phyloP scores from a whole-genome alignment of 2,797 vertebrate genomes.

The Coendou prehensilis region DNA sequence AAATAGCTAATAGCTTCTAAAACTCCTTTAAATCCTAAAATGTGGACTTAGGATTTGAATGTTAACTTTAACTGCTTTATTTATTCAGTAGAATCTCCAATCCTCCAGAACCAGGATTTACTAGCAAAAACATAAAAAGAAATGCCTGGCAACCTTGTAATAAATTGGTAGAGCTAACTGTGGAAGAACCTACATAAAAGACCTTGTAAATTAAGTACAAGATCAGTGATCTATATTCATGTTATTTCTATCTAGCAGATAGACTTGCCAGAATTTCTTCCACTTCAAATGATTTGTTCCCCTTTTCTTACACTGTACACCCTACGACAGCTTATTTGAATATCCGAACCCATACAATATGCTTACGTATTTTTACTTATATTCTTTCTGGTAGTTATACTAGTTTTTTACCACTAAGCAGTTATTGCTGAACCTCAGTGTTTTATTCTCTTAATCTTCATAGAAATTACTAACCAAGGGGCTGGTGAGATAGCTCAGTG shows the following conservation, averaged over 20 bases:
- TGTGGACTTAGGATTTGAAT: neutral
- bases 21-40: neutral
- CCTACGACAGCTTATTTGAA: slow-evolving; percentile 54
- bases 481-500: too few species aligned
- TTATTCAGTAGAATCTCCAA: neutral
- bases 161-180: neutral
- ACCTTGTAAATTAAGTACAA: slow-evolving; percentile 50
- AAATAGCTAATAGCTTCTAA: neutral
- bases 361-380: slow-evolving; percentile 39
- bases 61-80: slow-evolving; percentile 40
- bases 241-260: neutral
- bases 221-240: neutral
- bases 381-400: neutral
- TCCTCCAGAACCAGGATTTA: slow-evolving; percentile 33
- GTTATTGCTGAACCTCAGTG: neutral
- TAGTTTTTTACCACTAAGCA: slow-evolving; percentile 17
- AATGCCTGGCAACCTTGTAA: neutral
- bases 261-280: slow-evolving; percentile 43
- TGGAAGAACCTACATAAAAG: neutral
- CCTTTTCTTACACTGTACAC: neutral
- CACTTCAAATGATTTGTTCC: neutral
- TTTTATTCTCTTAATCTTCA: slow-evolving; percentile 40
- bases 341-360: neutral
- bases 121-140: neutral
- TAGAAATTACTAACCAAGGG: slow-evolving; percentile 20